phyloP scores from a whole-genome alignment of 2,888 invertebrate species.

The Tachystola acroxantha region DNA sequence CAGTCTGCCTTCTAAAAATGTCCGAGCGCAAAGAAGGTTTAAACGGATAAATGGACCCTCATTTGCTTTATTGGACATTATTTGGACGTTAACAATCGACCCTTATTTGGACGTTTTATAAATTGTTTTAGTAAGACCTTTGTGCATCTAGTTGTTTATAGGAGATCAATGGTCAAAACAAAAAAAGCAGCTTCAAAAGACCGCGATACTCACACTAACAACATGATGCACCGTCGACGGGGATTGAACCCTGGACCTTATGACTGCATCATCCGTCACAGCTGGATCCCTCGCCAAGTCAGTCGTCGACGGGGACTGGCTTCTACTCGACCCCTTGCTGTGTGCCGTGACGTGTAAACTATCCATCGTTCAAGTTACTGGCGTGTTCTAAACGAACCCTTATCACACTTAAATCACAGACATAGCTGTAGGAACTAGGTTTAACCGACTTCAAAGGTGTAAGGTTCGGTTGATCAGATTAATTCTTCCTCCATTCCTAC shows the following conservation, averaged over 20 bases:
- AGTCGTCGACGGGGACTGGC: constrained; percentile 77
- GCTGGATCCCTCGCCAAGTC: constrained; percentile 65
- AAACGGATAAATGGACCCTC: no score
- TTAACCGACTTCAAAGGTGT: constrained; percentile 13
- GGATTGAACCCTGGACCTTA: constrained; percentile 67
- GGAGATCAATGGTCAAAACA: no score
- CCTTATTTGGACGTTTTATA: no score
- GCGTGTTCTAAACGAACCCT: constrained; percentile 3
- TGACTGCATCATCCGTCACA: constrained; percentile 62
- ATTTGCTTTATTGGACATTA: no score
- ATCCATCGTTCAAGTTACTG: constrained; percentile 39
- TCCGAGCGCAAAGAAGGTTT: no score
- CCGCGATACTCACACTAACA: constrained; percentile 9
- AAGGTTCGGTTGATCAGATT: constrained; percentile 14
- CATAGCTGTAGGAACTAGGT: constrained; percentile 20
- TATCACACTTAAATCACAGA: constrained; percentile 19
- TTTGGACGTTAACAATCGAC: no score
- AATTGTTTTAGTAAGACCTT: no score
- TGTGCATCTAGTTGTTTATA: no score
- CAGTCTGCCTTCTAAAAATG: no score
- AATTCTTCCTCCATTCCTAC: constrained; percentile 16
- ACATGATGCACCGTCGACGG: constrained; percentile 32
- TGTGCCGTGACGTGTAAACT: constrained; percentile 67
- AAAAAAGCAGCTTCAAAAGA: no score
- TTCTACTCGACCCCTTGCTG: constrained; percentile 80